Percentiles rank a stretch among this genome's conserved stretches.
These are phyloP conservation scores for Mionectes macconnelli DNA, from an alignment of 2,113 vertebrate species.

Conservation along the genomic window DNA sequence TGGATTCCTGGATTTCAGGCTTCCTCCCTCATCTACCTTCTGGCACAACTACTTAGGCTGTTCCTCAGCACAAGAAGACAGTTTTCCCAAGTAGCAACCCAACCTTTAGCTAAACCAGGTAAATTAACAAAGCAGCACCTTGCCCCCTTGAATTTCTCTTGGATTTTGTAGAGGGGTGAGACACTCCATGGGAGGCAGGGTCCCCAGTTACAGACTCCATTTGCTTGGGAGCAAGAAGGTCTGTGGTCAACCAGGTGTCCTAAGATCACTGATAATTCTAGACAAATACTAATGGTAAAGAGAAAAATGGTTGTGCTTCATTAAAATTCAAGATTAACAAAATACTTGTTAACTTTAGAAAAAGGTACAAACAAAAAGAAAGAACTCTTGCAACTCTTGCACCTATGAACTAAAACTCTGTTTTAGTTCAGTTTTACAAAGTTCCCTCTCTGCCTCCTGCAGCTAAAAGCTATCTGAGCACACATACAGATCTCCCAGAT, in stretches of 20 bases:
- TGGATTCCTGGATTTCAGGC: background rate
- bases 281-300: background rate
- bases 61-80: background rate
- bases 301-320: background rate
- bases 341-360: background rate
- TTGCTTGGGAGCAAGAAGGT: background rate
- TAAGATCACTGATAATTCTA: background rate
- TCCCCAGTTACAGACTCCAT: background rate
- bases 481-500: background rate
- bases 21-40: background rate
- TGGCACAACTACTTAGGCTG: background rate
- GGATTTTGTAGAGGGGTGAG: background rate
- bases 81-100: background rate
- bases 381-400: background rate
- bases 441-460: background rate
- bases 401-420: background rate
- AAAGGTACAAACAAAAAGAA: background rate
- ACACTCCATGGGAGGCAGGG: background rate
- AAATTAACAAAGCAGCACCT: background rate
- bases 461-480: background rate
- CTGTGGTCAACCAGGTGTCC: background rate
- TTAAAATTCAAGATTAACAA: background rate
- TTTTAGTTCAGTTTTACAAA: background rate
- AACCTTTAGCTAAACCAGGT: background rate
- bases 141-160: background rate